Evolutionary conservation across 2,797 vertebrate species (phyloP).

Genomic region (Myiotriccus ornatus): DNA sequence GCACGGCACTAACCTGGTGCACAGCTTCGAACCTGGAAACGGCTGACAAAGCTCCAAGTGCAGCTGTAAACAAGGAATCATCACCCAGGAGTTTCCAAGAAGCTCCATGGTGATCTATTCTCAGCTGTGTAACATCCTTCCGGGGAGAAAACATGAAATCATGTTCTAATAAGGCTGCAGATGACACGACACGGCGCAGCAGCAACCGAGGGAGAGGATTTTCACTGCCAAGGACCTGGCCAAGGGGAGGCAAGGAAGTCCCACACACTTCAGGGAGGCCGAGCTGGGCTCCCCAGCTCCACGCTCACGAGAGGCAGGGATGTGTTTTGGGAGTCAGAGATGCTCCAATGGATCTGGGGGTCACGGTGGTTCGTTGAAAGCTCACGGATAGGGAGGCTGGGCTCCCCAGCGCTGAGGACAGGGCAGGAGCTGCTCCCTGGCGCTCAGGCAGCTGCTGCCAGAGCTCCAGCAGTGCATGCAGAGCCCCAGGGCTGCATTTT

Average conservation of each 20-base stretch:
- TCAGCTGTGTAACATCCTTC: not conserved
- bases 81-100: not conserved
- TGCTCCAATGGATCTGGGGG: not conserved
- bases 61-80: not conserved
- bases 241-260: not conserved
- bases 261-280: accelerated
- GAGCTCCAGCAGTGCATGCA: not conserved
- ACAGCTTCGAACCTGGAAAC: not conserved
- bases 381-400: accelerated
- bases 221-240: accelerated
- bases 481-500: not conserved
- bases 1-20: not conserved
- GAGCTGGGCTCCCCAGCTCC: accelerated
- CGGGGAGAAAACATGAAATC: not conserved
- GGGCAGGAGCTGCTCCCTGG: not conserved
- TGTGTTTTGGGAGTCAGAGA: not conserved
- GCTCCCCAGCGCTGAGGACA: accelerated
- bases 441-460: not conserved
- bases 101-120: not conserved
- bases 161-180: not conserved
- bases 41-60: not conserved
- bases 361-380: accelerated
- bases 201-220: not conserved
- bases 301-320: accelerated
- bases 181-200: accelerated